Percentiles rank a stretch among this genome's conserved stretches.
These are phyloP conservation scores for Ammospiza nelsoni DNA, from an alignment of 2,113 vertebrate genomes.

Conservation along the genomic window DNA sequence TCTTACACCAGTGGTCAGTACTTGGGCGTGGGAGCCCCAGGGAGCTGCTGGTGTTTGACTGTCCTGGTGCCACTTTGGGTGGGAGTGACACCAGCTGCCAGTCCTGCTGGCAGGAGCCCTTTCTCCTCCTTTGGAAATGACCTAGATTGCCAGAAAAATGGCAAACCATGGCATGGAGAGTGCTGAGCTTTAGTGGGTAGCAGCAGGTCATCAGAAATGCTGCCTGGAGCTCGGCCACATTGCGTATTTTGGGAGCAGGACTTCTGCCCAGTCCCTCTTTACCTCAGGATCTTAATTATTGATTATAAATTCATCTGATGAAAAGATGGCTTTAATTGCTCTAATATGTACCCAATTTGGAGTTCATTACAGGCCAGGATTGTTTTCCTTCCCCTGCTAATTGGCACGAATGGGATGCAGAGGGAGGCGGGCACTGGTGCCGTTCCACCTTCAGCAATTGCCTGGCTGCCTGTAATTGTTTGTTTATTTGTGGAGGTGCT, in stretches of 20 bases:
- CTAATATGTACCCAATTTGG: conserved; percentile 72
- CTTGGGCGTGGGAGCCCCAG: neutral
- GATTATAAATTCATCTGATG: conserved; percentile 74
- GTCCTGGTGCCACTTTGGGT: neutral
- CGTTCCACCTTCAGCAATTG: neutral
- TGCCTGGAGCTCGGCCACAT: neutral
- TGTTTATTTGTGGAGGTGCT: conserved; percentile 56
- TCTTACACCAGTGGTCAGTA: neutral
- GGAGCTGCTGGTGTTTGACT: neutral
- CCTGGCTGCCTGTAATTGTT: conserved; percentile 24
- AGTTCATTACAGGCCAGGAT: conserved; percentile 67
- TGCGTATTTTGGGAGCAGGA: conserved; percentile 40
- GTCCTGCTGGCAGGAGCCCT: neutral
- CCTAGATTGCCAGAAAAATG: neutral
- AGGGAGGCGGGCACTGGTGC: conserved; percentile 2
- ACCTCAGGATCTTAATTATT: conserved; percentile 73
- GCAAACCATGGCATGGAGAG: neutral
- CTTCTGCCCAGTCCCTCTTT: conserved; percentile 61
- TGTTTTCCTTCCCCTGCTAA: conserved; percentile 71
- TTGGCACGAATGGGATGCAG: conserved; percentile 60
- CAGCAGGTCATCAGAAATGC: conserved; percentile 14
- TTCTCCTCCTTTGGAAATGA: neutral
- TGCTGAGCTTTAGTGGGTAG: neutral
- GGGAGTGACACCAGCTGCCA: neutral
- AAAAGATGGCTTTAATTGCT: conserved; percentile 68